A percentile compares a stretch with the other conserved stretches of the same genome.
These are phyloP conservation scores for Tachycineta bicolor DNA, from an alignment of 2,113 vertebrate species.

Conservation along the genomic window DNA sequence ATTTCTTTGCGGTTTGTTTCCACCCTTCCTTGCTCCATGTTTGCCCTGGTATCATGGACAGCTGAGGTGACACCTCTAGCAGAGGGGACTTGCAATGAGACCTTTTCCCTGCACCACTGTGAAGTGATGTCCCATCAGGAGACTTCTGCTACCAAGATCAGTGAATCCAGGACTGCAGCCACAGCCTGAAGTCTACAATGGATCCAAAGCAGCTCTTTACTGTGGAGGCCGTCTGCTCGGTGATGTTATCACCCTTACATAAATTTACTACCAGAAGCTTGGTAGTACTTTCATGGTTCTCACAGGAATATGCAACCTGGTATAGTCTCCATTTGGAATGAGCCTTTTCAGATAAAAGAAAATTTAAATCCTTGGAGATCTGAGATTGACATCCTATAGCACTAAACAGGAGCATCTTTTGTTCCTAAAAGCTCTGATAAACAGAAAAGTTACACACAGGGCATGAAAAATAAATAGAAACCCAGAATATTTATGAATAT, in stretches of 20 bases:
- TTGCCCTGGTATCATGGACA: not conserved
- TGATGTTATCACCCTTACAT: too few relatives aligned
- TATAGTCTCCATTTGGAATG: not conserved
- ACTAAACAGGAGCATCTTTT: not conserved
- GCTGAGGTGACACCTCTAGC: not conserved
- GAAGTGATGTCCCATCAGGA: not conserved
- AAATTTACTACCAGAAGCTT: not conserved
- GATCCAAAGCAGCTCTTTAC: not conserved
- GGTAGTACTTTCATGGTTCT: not conserved
- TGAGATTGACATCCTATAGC: not conserved
- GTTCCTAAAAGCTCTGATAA: conserved; percentile 1
- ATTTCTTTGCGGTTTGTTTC: not conserved
- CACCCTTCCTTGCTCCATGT: not conserved
- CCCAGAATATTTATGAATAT: not conserved
- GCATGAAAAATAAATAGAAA: conserved; percentile 22
- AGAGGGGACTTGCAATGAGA: not conserved
- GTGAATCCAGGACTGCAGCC: not conserved
- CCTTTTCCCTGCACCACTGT: not conserved
- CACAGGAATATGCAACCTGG: not conserved
- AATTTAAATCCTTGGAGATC: not conserved
- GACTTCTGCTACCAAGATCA: not conserved
- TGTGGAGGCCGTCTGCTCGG: not conserved
- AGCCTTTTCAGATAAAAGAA: not conserved
- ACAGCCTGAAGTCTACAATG: not conserved
- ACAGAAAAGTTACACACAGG: not conserved